Evolutionary conservation across 2,113 vertebrate species (phyloP).

Genomic region (Lophius piscatorius): DNA sequence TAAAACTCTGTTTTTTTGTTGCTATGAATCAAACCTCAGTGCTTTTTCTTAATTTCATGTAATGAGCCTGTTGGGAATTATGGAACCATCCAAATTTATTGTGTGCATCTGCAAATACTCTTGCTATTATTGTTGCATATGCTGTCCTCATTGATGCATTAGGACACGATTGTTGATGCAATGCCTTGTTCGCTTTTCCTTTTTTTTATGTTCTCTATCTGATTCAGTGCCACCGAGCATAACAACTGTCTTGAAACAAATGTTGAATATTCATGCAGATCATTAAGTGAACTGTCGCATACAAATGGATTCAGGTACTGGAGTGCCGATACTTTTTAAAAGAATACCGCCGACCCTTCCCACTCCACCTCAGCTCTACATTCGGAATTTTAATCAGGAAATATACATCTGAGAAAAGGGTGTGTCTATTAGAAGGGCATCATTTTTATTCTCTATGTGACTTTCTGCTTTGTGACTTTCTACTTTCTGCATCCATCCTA

Average conservation of each 20-base stretch:
- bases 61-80: conserved; percentile 44
- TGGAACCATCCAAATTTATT: conserved; percentile 42
- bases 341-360: conserved; percentile 6
- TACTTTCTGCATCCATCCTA: no score
- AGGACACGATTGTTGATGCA: conserved; percentile 9
- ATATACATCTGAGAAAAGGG: neutral
- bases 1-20: conserved; percentile 32
- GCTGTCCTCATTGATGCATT: conserved; percentile 23
- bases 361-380: neutral
- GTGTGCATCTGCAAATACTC: conserved; percentile 14
- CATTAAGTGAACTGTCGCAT: conserved; percentile 25
- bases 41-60: conserved; percentile 48
- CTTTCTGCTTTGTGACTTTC: neutral
- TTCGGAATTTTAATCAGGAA: conserved; percentile 24
- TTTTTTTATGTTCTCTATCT: conserved; percentile 22
- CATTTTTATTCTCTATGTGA: conserved; percentile 25
- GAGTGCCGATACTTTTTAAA: conserved; percentile 10
- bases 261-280: conserved; percentile 40
- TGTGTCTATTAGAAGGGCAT: conserved; percentile 9
- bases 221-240: neutral
- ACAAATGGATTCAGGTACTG: conserved; percentile 10
- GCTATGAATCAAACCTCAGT: neutral
- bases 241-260: conserved; percentile 13
- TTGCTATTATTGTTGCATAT: conserved; percentile 14
- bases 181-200: conserved; percentile 15